Base-by-base conservation (phyloP, 2,113 vertebrate species). In the Strigops habroptila region DNA sequence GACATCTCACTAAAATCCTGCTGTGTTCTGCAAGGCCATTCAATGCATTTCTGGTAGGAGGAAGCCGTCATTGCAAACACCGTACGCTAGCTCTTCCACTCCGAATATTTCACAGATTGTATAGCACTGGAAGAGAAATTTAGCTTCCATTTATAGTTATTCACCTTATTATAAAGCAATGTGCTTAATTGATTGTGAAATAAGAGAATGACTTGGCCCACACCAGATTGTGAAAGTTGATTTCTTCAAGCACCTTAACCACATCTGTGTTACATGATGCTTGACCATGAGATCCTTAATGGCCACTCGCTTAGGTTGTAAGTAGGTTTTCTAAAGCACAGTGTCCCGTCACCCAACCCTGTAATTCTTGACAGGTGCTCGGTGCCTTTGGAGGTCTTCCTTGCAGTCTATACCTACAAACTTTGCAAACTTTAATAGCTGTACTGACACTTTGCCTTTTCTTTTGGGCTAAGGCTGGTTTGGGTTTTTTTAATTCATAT, bases 231-330 rank as follows among this genome's bases (percentile, higher is more conserved):
- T 33, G 49, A 48, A 69, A 52, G 27, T 8, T 46, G 8, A 30
- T 43, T 88, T 80, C 57, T 76, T 76, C 39, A 39, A 49, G 49
- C 57, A 44, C 37, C 10, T 81, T 81, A 35, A 60, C 19, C 28
- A 37, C 0, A 0, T 44, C 46, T 16, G 21, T 28, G 22, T 10
- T 16, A 27, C 7, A 17, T 6, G 30, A 65, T 1, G 6, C 22
- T 74, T 60, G 59, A 79, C 43, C 2, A 22, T 14, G 6, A 71
- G 18, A 60, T 49, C 18, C 14, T 75, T 69, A 53, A 46, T 30
- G 7, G 16, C 21, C 33, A 16, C 25, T 79, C 1, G 1, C n/a
- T 75, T 79, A 21, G 19, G 6, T 23, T 60, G 9, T 31, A 57
- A 19, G n/a, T 1, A 30, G 35, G 12, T 76, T 93, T 71, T 71